These are phyloP conservation scores for Drosophila anomelani DNA, from an alignment of 2,888 invertebrate species.

Conservation along the genomic window DNA sequence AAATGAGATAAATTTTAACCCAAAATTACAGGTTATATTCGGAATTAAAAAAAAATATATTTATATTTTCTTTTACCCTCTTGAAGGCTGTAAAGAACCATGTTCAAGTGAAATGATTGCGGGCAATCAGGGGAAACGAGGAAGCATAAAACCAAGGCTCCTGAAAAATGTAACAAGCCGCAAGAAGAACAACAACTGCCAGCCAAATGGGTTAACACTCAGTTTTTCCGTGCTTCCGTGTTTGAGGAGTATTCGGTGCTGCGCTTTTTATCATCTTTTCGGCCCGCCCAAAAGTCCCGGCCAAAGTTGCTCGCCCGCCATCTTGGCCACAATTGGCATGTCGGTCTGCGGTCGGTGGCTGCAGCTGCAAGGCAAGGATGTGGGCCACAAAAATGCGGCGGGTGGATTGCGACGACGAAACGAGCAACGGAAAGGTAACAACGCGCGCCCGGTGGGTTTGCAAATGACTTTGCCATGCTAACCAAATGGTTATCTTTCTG, in stretches of 20 bases:
- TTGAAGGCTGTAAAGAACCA: slow-evolving; percentile 14
- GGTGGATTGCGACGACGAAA: slow-evolving; percentile 63
- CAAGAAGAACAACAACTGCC: slow-evolving; percentile 21
- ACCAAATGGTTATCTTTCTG: slow-evolving; percentile 47
- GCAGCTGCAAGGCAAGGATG: slow-evolving; percentile 32
- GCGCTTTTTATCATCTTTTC: slow-evolving; percentile 52
- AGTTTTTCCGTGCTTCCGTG: slow-evolving; percentile 25
- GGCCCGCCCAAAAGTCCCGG: slow-evolving; percentile 28
- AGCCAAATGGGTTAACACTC: slow-evolving; percentile 45
- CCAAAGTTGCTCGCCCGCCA: slow-evolving; percentile 10
- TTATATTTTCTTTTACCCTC: not conserved
- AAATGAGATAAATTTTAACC: too few species aligned
- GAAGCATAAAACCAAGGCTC: slow-evolving; percentile 12
- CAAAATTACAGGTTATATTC: too few species aligned
- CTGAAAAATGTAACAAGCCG: slow-evolving; percentile 47
- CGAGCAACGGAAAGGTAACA: slow-evolving; percentile 30
- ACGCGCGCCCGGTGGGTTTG: slow-evolving; percentile 10
- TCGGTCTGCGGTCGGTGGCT: slow-evolving; percentile 54
- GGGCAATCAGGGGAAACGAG: slow-evolving; percentile 48
- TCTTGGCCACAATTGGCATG: slow-evolving; percentile 77
- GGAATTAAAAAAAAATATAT: too few species aligned
- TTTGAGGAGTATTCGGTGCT: slow-evolving; percentile 44
- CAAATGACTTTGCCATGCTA: slow-evolving; percentile 38
- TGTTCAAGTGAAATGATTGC: slow-evolving; percentile 46
- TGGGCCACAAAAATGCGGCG: slow-evolving; percentile 70